A percentile compares a stretch with the other conserved stretches of the same genome.
These are phyloP conservation scores for Hipparchia semele DNA, from an alignment of 2,888 invertebrate genomes.

Conservation along the genomic window DNA sequence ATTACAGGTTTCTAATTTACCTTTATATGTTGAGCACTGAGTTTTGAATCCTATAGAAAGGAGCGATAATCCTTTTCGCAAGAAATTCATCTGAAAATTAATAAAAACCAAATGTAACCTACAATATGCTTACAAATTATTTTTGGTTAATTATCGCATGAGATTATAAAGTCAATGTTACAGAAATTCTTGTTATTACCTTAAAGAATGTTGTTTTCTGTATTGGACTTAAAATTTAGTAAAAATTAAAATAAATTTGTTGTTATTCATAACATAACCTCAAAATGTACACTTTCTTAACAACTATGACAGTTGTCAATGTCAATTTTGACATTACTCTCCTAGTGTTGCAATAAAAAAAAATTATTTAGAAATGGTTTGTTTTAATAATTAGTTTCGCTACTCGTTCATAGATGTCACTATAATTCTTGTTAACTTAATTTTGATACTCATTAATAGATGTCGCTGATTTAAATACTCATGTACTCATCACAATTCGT, in stretches of 20 bases:
- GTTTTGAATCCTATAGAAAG: constrained; percentile 61
- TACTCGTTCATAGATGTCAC: constrained; percentile 27
- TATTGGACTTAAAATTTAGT: constrained; percentile 2
- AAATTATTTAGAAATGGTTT: not conserved
- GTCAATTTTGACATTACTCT: not conserved
- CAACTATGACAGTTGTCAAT: not conserved
- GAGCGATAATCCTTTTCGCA: constrained; percentile 66
- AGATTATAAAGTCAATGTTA: not conserved
- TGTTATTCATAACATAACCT: constrained; percentile 40
- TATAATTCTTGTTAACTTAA: not conserved
- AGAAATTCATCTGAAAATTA: constrained; percentile 71
- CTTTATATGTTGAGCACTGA: constrained; percentile 59
- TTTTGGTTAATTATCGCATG: not conserved
- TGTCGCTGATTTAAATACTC: not conserved
- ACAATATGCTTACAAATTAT: not conserved
- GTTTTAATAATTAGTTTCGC: not conserved
- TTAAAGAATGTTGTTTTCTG: constrained; percentile 3
- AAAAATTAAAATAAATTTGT: constrained; percentile 16
- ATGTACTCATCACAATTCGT: too few relatives aligned
- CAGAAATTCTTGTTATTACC: constrained; percentile 17
- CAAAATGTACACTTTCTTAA: constrained; percentile 19
- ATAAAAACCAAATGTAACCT: constrained; percentile 25
- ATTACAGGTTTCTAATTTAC: constrained; percentile 45
- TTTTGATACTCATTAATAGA: not conserved
- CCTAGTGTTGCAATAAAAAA: constrained; percentile 1